phyloP scores from a whole-genome alignment of 2,113 vertebrate genomes.

The Acinonyx jubatus region DNA sequence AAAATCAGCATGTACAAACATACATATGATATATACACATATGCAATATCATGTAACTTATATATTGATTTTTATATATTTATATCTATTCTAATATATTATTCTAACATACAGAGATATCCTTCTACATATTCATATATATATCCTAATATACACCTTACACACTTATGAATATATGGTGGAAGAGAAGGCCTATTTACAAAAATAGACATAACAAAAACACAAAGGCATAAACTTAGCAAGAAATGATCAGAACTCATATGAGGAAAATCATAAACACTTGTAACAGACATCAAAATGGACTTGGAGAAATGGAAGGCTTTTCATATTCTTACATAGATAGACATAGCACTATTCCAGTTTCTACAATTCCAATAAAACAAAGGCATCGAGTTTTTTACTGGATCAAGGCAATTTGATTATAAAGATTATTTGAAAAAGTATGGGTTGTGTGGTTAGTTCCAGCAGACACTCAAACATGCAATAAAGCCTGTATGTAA shows the following conservation, averaged over 20 bases:
- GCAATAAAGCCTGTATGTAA: not conserved
- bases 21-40: not conserved
- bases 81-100: not conserved
- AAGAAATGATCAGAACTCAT: not conserved
- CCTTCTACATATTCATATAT: not conserved
- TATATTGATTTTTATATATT: too few species aligned
- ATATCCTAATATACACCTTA: not conserved
- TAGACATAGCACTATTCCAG: not conserved
- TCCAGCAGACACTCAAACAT: not conserved
- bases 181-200: not conserved
- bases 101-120: not conserved
- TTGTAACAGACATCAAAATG: not conserved
- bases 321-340: not conserved
- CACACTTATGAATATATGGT: not conserved
- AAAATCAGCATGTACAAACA: not conserved
- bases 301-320: not conserved
- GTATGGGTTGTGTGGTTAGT: not conserved
- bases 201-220: not conserved
- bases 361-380: not conserved
- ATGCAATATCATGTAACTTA: not conserved
- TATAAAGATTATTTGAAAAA: not conserved
- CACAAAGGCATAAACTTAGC: not conserved
- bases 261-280: not conserved
- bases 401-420: not conserved
- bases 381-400: not conserved